A percentile compares a stretch with the other conserved stretches of the same genome.
These are phyloP conservation scores for Lates calcarifer DNA, from an alignment of 2,113 vertebrate species.

Conservation along the genomic window DNA sequence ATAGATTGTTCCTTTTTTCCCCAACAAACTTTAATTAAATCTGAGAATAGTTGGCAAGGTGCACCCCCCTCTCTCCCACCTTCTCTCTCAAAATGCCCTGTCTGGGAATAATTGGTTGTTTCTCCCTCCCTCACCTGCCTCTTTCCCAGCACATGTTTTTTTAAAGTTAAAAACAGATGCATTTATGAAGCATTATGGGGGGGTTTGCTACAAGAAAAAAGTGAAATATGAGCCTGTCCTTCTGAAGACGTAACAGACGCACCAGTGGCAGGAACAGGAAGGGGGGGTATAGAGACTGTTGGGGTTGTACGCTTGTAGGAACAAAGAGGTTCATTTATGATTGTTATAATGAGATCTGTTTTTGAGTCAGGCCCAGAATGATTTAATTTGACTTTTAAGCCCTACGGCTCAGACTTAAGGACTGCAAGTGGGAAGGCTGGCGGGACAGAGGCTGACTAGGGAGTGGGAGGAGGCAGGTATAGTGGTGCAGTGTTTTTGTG, in stretches of 20 bases:
- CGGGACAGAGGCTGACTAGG: conserved; percentile 5
- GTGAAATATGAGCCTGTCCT: conserved; percentile 59
- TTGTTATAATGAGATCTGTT: conserved; percentile 71
- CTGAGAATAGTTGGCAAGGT: conserved; percentile 19
- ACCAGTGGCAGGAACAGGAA: conserved; percentile 56
- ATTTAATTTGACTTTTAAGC: conserved; percentile 72
- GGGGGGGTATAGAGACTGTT: conserved; percentile 47
- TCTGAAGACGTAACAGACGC: conserved; percentile 51
- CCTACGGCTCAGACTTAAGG: conserved; percentile 52
- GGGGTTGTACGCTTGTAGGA: conserved; percentile 40
- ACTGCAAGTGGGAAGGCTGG: conserved; percentile 19
- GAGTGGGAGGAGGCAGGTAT: conserved; percentile 22
- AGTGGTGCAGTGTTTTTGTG: conserved; percentile 19
- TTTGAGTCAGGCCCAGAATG: conserved; percentile 52
- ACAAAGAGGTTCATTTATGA: conserved; percentile 77
- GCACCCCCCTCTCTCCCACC: background rate
- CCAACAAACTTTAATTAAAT: conserved; percentile 55
- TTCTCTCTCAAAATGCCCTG: conserved; percentile 25
- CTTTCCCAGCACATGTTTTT: background rate
- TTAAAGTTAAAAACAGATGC: conserved; percentile 71
- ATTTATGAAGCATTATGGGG: conserved; percentile 56
- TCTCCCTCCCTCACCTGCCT: conserved; percentile 15
- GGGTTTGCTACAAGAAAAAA: conserved; percentile 42
- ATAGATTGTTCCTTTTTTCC: conserved; percentile 17
- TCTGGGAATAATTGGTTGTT: conserved; percentile 39